Base-by-base conservation (phyloP, 2,888 invertebrate species). In the Dynastes hyllus region DNA sequence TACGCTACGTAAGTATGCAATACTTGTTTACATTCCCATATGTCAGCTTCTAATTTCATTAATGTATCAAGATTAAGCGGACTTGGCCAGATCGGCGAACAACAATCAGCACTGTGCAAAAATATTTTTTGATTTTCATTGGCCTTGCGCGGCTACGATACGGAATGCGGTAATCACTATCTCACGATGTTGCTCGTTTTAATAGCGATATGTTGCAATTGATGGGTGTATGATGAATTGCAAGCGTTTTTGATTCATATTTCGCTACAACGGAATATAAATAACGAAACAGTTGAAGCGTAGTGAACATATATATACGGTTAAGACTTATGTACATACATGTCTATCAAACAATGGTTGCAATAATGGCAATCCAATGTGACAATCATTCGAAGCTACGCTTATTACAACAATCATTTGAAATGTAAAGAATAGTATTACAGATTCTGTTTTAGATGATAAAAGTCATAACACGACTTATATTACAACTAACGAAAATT, bases 171-270 rank as follows among this genome's bases (percentile, higher is more conserved):
- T 75, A 61, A 75, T 75, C 58, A 9, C 45, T 73, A 45, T 45
- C 45, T 69, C 69, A 75, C 69, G 69, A 69, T 51, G 40, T 61
- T 61, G 61, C 45, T 61, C 22, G 61, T 61, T 27, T 61, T 40
- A 75, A 75, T 75, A 58, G 73, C 45, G 13, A 32, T 27, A 9
- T 75, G 61, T 61, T 13, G 73, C 73, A 75, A 75, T 61, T 75
- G 73, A 75, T 75, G 73, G 32, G 61, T 61, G 73, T 58, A 16
- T 73, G 58, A 73, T 73, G 58, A 40, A 75, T 75, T 75, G 22
- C n/a, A 61, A 40, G 22, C 29, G 45, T 50, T 61, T 75, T 75
- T 29, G 32, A 75, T 69, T 69, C 69, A 73, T 73, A 73, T 75
- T 61, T 75, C 55, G 61, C 73, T 45, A 3, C 22, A 61, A 63